Evolutionary conservation across 2,113 vertebrate genomes (phyloP), one percentile per base, ranked within the genome.

Genomic region (Indicator maculatus): DNA sequence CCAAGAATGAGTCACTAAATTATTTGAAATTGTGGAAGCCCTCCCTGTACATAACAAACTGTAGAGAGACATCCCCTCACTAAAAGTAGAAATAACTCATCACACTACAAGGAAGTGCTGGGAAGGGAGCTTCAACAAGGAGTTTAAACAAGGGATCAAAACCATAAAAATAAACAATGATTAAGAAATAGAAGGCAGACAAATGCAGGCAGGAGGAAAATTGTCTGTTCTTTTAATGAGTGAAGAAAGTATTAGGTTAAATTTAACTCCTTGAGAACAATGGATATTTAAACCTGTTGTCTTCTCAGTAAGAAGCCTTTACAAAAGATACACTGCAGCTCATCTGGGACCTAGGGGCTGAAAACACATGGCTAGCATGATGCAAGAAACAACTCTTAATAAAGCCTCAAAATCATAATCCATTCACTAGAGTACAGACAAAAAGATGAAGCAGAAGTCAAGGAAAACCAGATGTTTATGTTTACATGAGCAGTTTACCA

Each of bases 361-460:
- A 88, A 94, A 95, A 88, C 92, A 86, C 58, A 60, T 15, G 75
- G 65, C 67, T 93, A 63, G 44, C 41, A 38, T 4, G 61, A 90
- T 64, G 83, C 61, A 84, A 90, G 73, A 86, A 83, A 81, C 39
- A 90, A 67, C 67, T 91, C 56, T 72, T 81, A 88, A 90, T 44
- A 86, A 85, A 93, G 33, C 64, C 72, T 81, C 65, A 78, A 81
- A 83, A 88, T 36, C 58, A 7, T 61, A 53, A 75, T 31, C 41
- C 8, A 56, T 47, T 59, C 72, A 38, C 56, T 55, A 39, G 31
- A 67, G 52, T 84, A 78, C 4, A 52, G 73, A 30, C 45, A 89
- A 24, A 83, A 83, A 92, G 44, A 84, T 19, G 86, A 72, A 89
- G 39, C 11, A 75, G 59, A 94, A 84, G n/a, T 66, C 33, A 72